A percentile compares a stretch with the other conserved stretches of the same genome.
These are phyloP conservation scores for Icerya purchasi DNA, from an alignment of 2,888 invertebrate species.

Conservation along the genomic window DNA sequence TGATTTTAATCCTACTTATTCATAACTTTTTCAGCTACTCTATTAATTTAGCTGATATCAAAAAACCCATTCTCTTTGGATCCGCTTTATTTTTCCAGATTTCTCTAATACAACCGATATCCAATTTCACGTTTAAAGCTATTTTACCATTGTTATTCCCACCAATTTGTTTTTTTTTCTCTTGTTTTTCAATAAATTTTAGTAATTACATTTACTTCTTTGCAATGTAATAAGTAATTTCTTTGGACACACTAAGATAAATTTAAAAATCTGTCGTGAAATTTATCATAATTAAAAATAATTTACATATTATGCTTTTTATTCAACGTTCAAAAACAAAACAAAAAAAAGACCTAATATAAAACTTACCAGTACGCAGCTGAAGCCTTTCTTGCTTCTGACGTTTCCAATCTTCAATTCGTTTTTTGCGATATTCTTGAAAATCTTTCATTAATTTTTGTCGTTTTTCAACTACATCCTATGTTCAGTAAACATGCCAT, in stretches of 20 bases:
- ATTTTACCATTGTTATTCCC: too few species aligned
- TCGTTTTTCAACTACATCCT: constrained; percentile 76
- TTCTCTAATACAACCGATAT: too few species aligned
- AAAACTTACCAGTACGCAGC: constrained; percentile 60
- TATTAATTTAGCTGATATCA: too few species aligned
- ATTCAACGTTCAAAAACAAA: neutral
- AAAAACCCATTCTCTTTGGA: too few species aligned
- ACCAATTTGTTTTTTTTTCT: too few species aligned
- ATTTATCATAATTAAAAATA: neutral
- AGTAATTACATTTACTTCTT: too few species aligned
- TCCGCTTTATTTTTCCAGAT: too few species aligned
- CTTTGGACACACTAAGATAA: neutral
- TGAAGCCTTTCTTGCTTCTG: constrained; percentile 62
- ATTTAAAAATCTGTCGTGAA: neutral
- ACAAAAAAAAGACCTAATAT: neutral
- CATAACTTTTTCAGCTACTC: too few species aligned
- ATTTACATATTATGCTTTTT: neutral
- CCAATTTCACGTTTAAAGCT: too few species aligned
- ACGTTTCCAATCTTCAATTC: constrained; percentile 48
- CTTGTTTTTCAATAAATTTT: too few species aligned
- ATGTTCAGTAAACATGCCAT: neutral
- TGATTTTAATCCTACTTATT: too few species aligned
- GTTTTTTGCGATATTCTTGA: constrained; percentile 54
- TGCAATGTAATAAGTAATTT: too few species aligned
- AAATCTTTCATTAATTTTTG: constrained; percentile 70